Evolutionary conservation across 2,888 invertebrate genomes (phyloP), one percentile per base, ranked within the genome.

Genomic region (Laspeyria flexula): DNA sequence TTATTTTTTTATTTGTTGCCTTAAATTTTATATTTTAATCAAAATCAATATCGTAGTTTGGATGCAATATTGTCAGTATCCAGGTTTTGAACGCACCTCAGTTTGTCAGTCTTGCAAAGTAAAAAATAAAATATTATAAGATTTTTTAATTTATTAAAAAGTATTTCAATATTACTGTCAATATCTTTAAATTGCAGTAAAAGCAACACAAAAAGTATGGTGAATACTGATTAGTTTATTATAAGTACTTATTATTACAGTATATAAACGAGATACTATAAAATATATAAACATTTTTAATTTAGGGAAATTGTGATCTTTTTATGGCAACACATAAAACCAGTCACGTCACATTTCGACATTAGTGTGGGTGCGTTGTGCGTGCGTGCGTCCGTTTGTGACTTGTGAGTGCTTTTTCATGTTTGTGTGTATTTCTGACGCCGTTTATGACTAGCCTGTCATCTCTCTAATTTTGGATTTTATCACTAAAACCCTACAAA

Each of bases 361-460:
- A 75, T 79, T 76, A 78, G 88, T 87, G 87, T 87, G 85, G 67
- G 85, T 87, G 84, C 70, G 75, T 72, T 71, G 76, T 66, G 73
- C 70, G 74, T 83, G 80, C 81, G 79, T 85, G 75, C 77, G 78
- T 86, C 77, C 60, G 67, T 79, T 79, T n/a, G n/a, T n/a, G 80
- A 75, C 78, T 82, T 76, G 76, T 77, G 77, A 80, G 79, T 84
- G 83, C 69, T 74, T 81, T 81, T 85, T 83, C 77, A 79, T 88
- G 88, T 87, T 88, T 90, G 90, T 89, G 86, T 91, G 88, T 86
- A 81, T 85, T 81, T 87, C 85, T 86, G 85, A 90, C 88, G 88
- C 88, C 86, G 86, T 84, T 85, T 86, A 81, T 86, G 82, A 86
- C 73, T 85, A 82, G 79, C 74, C 81, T 88, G 83, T 83, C 85